Base-by-base conservation (phyloP, 2,797 vertebrate genomes). In the Gastrophryne carolinensis region DNA sequence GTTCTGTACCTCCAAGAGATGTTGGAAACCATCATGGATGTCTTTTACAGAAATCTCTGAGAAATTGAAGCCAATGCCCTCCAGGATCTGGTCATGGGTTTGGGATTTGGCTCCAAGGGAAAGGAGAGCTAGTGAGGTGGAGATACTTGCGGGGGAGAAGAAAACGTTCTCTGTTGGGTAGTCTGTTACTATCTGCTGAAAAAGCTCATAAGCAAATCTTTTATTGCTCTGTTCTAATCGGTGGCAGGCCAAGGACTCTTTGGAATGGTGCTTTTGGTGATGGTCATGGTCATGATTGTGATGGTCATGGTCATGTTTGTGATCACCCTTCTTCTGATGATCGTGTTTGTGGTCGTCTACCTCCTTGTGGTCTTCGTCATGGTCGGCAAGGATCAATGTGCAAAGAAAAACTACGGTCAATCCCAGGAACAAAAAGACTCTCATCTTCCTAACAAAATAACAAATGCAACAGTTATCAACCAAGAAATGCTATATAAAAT, bases 101-200 rank as follows among this genome's bases (percentile, higher is more conserved):
- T 90, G 80, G 4, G 83, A 87, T 1, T 86, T 84, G 35, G 97
- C 92, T 0, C 96, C 97, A 5, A 92, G 75, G 1, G 91, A 88
- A 73, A 98, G 39, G 93, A 98, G 90, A 62, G 95, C 89, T 74
- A 98, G 89, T 54, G 92, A 91, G 0, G 87, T 86, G 41, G 95
- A 88, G 79, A 98, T 92, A 78, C 95, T 93, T 73, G 95, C n/a
- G 0, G 96, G 95, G 0, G 96, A 98, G 72, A 89, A 94, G 85
- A 97, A 93, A 83, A 97, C 74, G 76, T 98, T 98, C 69, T 87
- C 80, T 15, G 72, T 78, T 13, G 83, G 87, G 15, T 82, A 75
- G 0, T 0, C 80, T 21, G 83, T 67, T 27, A 79, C 84, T 67
- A 96, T 79, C 5, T 85, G 88, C 84, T 84, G 92, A 85, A 90